phyloP scores from a whole-genome alignment of 2,797 vertebrate species.

The Danio aesculapii region DNA sequence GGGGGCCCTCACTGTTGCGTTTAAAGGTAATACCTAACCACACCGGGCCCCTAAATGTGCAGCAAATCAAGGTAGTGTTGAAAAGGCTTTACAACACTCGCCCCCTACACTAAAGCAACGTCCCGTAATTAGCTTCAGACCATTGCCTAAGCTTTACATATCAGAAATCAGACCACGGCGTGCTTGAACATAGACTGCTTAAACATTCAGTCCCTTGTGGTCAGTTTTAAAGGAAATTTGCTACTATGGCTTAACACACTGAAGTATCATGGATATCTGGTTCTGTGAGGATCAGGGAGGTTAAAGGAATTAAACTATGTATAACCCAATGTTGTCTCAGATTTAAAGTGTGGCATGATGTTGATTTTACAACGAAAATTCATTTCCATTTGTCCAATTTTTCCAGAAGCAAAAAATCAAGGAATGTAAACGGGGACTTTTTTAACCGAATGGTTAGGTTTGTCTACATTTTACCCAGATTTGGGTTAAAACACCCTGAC shows the following conservation, averaged over 20 bases:
- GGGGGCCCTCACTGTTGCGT: conserved; percentile 37
- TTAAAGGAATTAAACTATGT: neutral
- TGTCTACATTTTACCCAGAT: too few species aligned
- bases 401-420: too few species aligned
- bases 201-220: conserved; percentile 14
- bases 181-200: conserved; percentile 16
- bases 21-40: conserved; percentile 40
- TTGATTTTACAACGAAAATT: neutral
- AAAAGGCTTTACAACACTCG: conserved; percentile 70
- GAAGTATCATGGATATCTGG: neutral
- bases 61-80: conserved; percentile 71
- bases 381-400: neutral
- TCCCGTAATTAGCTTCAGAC: conserved; percentile 28
- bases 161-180: conserved; percentile 24
- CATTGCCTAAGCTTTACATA: conserved; percentile 43
- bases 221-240: conserved; percentile 9
- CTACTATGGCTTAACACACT: neutral
- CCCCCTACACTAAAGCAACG: conserved; percentile 46
- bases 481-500: too few species aligned
- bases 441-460: too few species aligned
- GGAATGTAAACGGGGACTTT: neutral
- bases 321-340: neutral
- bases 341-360: neutral
- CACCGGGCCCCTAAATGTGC: conserved; percentile 62
- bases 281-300: conserved; percentile 1